phyloP scores from a whole-genome alignment of 30 jellyfish, hydroid and myxozoan genomes.

The Morbakka virulenta region DNA sequence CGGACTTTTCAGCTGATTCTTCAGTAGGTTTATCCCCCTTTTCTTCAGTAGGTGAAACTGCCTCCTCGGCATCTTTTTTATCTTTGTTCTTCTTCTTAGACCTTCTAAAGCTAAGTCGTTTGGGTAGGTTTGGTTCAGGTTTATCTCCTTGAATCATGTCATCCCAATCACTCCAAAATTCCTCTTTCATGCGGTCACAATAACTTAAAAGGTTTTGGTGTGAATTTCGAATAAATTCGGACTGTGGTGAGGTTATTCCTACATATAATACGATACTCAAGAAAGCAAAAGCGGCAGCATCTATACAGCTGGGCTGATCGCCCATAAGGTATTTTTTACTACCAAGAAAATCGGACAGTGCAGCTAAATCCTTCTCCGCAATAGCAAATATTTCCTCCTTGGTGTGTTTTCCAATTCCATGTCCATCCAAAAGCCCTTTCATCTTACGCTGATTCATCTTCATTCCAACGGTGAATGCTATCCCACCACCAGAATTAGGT shows the following conservation, averaged over 20 bases:
- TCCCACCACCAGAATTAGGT: slow-evolving; percentile 57
- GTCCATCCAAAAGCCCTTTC: slow-evolving; percentile 67
- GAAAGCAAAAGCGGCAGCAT: slow-evolving; percentile 81
- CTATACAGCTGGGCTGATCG: slow-evolving; percentile 63
- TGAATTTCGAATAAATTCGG: slow-evolving; percentile 54
- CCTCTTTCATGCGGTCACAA: slow-evolving; percentile 78
- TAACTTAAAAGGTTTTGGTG: slow-evolving; percentile 55
- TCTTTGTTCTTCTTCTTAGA: slow-evolving; percentile 70
- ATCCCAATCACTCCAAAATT: slow-evolving; percentile 86
- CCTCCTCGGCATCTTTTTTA: slow-evolving; percentile 49
- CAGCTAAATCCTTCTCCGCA: slow-evolving; percentile 84
- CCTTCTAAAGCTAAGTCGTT: slow-evolving; percentile 70
- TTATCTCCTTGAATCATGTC: slow-evolving; percentile 89
- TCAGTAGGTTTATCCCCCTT: slow-evolving; percentile 9
- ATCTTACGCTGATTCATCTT: slow-evolving; percentile 86
- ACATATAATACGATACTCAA: slow-evolving; percentile 61
- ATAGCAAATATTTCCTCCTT: slow-evolving; percentile 79
- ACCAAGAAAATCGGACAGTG: slow-evolving; percentile 81
- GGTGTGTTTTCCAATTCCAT: slow-evolving; percentile 94
- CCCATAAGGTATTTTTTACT: slow-evolving; percentile 81
- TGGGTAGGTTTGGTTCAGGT: slow-evolving; percentile 67
- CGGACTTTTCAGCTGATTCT: slow-evolving; percentile 32
- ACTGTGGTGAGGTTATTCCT: slow-evolving; percentile 69
- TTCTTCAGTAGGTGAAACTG: not conserved
- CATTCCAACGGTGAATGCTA: slow-evolving; percentile 67